Evolutionary conservation across 1,140 invertebrate genomes (phyloP), one percentile per base, ranked within the genome.

Genomic region (Solen grandis): DNA sequence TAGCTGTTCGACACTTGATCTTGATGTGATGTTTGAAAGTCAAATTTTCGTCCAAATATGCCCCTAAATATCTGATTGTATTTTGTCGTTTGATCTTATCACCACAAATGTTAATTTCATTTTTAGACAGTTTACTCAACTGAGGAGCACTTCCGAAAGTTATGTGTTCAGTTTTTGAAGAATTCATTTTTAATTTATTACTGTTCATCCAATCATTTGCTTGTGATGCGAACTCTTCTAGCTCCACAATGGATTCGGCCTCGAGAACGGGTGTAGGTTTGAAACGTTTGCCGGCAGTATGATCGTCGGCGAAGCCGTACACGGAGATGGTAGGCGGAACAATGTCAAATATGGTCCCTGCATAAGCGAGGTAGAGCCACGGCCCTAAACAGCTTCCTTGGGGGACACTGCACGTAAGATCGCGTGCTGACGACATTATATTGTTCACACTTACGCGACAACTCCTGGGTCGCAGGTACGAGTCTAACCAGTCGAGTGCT

Each of bases 191-290:
- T 29, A 69, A 8, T 54, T 69, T 69, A 33, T 69, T 70, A 5
- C 19, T 35, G 31, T 69, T 95, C 50, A 69, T 54, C 46, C 66
- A 54, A 31, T 69, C 50, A 19, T 54, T 54, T 25, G 35, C 33
- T 22, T 8, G 16, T 4, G 19, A 1, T 31, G 66, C 66, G 55
- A 41, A 54, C 10, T 69, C 25, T 54, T 29, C 1, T 31, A 54
- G 66, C 1, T 54, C 0, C 2, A 31, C 2, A 33, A 69, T 55
- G 2, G 46, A 25, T 22, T 4, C 33, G 16, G 10, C 27, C 33
- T 55, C 66, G 22, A 25, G 14, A 8, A 33, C 22, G 3, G 46
- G 10, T 31, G 52, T 55, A 27, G 50, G 46, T 19, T n/a, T 5
- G 35, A 72, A 72, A 25, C 69, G 50, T 57, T 35, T 72, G 27